These are phyloP conservation scores for Elysia crispata DNA, from an alignment of 2,888 invertebrate species.

Conservation along the genomic window DNA sequence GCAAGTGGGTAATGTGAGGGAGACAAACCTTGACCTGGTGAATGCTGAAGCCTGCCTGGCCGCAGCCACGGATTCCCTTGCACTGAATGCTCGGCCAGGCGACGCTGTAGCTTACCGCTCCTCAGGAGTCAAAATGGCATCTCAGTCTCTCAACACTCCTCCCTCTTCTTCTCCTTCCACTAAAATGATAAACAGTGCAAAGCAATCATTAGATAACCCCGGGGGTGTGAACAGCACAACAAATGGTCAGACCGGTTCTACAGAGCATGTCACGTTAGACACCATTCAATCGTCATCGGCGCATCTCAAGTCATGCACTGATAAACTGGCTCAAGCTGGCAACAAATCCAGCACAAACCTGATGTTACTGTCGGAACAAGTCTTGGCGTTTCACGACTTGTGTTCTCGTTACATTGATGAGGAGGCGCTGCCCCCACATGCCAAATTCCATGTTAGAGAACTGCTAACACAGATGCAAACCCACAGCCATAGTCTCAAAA, in stretches of 20 bases:
- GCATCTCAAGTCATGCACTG: conserved; percentile 66
- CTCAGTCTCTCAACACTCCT: conserved; percentile 25
- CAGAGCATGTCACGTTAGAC: conserved; percentile 61
- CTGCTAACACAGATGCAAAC: conserved; percentile 73
- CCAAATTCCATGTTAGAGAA: conserved; percentile 89
- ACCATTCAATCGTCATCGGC: conserved; percentile 64
- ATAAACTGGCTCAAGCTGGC: conserved; percentile 67
- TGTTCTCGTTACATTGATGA: conserved; percentile 86
- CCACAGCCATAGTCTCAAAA: conserved; percentile 69
- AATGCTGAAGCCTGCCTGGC: conserved; percentile 50
- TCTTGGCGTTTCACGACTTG: conserved; percentile 87
- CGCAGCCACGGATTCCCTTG: conserved; percentile 54
- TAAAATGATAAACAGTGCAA: conserved; percentile 25
- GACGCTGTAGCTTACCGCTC: conserved; percentile 34
- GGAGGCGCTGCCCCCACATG: conserved; percentile 90
- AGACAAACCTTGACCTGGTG: conserved; percentile 55
- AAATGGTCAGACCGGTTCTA: neutral
- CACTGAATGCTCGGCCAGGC: neutral
- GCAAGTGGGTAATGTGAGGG: conserved; percentile 27
- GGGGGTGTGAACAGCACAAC: conserved; percentile 10
- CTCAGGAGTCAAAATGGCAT: conserved; percentile 38
- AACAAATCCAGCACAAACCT: conserved; percentile 81
- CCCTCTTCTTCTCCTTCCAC: conserved; percentile 53
- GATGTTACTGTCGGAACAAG: conserved; percentile 87
- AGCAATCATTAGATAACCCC: conserved; percentile 6